phyloP scores from a whole-genome alignment of 1,140 invertebrate genomes.

The Bombus pascuorum region DNA sequence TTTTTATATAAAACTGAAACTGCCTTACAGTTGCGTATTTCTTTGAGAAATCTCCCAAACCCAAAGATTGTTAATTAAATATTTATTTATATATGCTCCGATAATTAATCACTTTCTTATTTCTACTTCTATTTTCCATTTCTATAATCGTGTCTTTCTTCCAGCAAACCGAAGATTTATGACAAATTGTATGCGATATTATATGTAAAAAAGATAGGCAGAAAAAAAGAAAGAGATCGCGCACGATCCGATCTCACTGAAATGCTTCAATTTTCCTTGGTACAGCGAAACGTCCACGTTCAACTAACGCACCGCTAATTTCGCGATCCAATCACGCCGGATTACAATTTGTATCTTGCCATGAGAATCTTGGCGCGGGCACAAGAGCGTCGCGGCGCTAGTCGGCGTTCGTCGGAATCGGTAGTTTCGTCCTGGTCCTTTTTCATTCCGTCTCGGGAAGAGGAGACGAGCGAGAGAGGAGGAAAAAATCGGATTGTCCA shows the following conservation, averaged over 20 bases:
- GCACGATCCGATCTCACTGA: neutral
- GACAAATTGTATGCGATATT: neutral
- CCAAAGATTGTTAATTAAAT: no score
- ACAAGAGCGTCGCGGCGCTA: constrained; percentile 3
- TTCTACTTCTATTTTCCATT: neutral
- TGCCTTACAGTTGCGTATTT: neutral
- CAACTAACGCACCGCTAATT: constrained; percentile 36
- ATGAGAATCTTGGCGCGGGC: constrained; percentile 15
- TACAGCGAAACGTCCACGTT: constrained; percentile 14
- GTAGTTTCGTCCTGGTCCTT: constrained; percentile 7
- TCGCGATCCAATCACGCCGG: constrained; percentile 54
- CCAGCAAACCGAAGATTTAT: neutral
- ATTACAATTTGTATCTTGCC: constrained; percentile 63
- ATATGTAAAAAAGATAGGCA: no score
- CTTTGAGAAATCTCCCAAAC: no score
- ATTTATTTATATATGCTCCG: no score
- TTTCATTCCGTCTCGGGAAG: neutral
- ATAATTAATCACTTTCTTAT: no score
- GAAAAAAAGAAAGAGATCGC: neutral
- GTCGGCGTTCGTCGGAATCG: neutral
- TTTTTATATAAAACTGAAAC: neutral
- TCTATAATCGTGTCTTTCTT: neutral
- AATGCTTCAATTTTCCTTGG: neutral
- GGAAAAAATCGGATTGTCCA: constrained; percentile 53
- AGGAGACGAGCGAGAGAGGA: neutral